These are phyloP conservation scores for Apistogramma diplotaenia DNA, from an alignment of 2,113 vertebrate species.

Conservation along the genomic window DNA sequence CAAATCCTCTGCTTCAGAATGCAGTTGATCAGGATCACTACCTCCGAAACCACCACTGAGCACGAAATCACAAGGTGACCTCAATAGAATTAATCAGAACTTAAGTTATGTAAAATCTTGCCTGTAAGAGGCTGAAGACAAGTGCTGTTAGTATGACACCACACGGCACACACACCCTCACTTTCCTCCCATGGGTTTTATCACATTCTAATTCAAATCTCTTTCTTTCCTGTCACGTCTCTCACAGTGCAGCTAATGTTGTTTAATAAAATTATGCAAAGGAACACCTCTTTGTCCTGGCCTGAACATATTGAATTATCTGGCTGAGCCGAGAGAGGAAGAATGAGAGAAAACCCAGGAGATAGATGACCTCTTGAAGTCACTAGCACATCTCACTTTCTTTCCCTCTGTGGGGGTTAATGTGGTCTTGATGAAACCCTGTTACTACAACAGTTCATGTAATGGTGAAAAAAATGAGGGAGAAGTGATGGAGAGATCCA, in stretches of 20 bases:
- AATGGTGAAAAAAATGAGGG: neutral
- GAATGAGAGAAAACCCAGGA: conserved; percentile 11
- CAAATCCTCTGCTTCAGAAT: neutral
- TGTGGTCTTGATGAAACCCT: conserved; percentile 52
- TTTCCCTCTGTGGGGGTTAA: conserved; percentile 30
- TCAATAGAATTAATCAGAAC: conserved; percentile 10
- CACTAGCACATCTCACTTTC: neutral
- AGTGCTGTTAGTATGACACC: conserved; percentile 1
- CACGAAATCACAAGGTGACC: conserved; percentile 1
- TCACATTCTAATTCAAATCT: conserved; percentile 53
- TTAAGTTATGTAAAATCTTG: conserved; percentile 41
- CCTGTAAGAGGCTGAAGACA: conserved; percentile 9
- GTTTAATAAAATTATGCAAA: conserved; percentile 63
- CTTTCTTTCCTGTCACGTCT: conserved; percentile 39
- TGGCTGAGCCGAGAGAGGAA: conserved; percentile 1
- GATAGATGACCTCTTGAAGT: conserved; percentile 40
- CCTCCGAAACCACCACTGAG: neutral
- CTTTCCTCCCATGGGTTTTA: conserved; percentile 41
- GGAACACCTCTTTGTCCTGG: conserved; percentile 31
- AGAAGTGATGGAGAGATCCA: conserved; percentile 5
- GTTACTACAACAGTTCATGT: conserved; percentile 26
- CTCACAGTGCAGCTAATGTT: conserved; percentile 48
- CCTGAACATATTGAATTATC: conserved; percentile 57
- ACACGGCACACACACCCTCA: neutral
- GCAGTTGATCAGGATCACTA: neutral